Percentiles rank a stretch among this genome's conserved stretches.
Evolutionary conservation across 2,888 invertebrate species (phyloP).

Genomic region (Stenodema calcarata): DNA sequence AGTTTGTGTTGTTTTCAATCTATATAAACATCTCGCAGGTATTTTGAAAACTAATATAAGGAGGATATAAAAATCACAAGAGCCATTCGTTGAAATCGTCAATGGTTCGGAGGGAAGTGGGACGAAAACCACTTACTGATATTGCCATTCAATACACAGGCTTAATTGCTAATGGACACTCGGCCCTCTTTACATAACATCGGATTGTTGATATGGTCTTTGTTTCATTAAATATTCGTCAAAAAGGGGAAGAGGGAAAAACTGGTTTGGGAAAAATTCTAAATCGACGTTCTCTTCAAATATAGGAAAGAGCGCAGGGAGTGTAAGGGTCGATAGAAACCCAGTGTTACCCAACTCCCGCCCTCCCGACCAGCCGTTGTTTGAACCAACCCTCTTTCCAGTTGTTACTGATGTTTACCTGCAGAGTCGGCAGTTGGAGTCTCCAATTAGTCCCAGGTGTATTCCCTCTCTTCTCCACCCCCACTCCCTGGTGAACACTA

Average conservation of each 20-base stretch:
- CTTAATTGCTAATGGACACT: neutral
- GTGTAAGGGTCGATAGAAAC: neutral
- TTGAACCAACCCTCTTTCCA: conserved; percentile 8
- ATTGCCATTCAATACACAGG: neutral
- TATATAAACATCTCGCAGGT: too few relatives aligned
- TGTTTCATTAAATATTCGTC: neutral
- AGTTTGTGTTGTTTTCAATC: too few relatives aligned
- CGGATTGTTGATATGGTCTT: neutral
- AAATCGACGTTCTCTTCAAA: neutral
- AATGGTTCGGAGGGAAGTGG: too few relatives aligned
- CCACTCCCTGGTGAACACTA: neutral
- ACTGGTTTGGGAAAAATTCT: neutral
- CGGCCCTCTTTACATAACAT: neutral
- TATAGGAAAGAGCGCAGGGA: neutral
- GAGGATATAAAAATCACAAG: too few relatives aligned
- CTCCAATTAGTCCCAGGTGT: conserved; percentile 43
- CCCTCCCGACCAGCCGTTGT: neutral
- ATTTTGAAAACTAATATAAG: too few relatives aligned
- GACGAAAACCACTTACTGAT: neutral
- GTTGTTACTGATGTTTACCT: conserved; percentile 38
- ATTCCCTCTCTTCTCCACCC: too few relatives aligned
- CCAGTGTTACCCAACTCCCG: neutral
- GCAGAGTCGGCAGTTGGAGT: conserved; percentile 44
- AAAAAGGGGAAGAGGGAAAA: neutral
- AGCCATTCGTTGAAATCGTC: too few relatives aligned